A percentile compares a stretch with the other conserved stretches of the same genome.
phyloP scores from a whole-genome alignment of 2,888 invertebrate genomes.

The Diploptera punctata region DNA sequence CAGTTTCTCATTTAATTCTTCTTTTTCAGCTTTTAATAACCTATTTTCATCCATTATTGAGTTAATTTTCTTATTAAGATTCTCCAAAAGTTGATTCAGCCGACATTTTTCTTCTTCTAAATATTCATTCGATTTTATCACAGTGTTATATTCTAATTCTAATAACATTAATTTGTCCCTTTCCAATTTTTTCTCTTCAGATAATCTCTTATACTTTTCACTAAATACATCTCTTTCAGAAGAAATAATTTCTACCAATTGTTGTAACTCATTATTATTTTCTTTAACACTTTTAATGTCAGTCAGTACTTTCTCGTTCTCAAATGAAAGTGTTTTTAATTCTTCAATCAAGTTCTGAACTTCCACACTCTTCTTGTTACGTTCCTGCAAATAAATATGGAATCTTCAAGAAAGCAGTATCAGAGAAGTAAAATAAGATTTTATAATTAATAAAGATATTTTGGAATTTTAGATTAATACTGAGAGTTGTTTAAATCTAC shows the following conservation, averaged over 20 bases:
- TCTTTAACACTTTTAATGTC: slow-evolving; percentile 38
- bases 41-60: slow-evolving; percentile 12
- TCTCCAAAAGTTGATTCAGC: slow-evolving; percentile 22
- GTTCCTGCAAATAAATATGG: slow-evolving; percentile 3
- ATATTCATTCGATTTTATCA: slow-evolving; percentile 27
- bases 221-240: slow-evolving; percentile 37
- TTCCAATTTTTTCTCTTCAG: slow-evolving; percentile 35
- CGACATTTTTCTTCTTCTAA: slow-evolving; percentile 38
- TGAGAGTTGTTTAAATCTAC: no score
- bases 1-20: slow-evolving; percentile 33
- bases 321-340: slow-evolving; percentile 26
- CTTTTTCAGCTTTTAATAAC: slow-evolving; percentile 32
- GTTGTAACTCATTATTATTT: slow-evolving; percentile 40
- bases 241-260: slow-evolving; percentile 33
- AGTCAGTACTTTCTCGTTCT: slow-evolving; percentile 35
- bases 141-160: slow-evolving; percentile 14
- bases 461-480: no score
- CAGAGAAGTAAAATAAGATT: not conserved
- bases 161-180: slow-evolving; percentile 22
- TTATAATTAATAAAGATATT: no score
- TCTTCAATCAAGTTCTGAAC: slow-evolving; percentile 25
- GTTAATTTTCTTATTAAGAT: not conserved
- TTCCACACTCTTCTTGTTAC: not conserved
- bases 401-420: not conserved
- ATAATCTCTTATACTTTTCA: slow-evolving; percentile 18